phyloP scores from a whole-genome alignment of 2,113 vertebrate genomes.

The Odontophorus gujanensis region DNA sequence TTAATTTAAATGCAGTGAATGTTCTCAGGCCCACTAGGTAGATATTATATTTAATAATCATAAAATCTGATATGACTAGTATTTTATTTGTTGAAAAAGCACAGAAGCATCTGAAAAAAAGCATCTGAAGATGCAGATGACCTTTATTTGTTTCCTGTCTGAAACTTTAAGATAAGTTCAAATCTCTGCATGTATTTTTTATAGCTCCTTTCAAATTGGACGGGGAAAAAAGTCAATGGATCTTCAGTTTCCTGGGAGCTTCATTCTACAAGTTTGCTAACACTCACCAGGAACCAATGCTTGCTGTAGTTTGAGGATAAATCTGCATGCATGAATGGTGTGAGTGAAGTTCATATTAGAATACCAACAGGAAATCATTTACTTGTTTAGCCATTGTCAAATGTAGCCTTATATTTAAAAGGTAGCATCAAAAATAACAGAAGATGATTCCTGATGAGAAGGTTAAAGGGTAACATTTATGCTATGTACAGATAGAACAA shows the following conservation, averaged over 20 bases:
- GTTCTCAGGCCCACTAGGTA: background rate
- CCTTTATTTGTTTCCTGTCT: background rate
- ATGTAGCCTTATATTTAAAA: background rate
- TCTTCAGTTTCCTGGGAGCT: background rate
- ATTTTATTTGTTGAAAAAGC: background rate
- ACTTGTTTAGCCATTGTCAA: background rate
- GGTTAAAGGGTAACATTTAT: background rate
- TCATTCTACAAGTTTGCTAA: background rate
- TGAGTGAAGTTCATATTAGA: background rate
- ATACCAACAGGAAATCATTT: background rate
- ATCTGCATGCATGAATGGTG: background rate
- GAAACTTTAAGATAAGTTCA: background rate
- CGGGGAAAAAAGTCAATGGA: background rate
- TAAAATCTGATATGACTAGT: background rate
- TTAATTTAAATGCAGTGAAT: background rate
- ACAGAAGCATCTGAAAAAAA: no score
- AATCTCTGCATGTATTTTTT: background rate
- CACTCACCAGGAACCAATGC: background rate
- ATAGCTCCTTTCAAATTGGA: background rate
- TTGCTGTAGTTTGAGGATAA: background rate
- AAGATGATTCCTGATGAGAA: background rate
- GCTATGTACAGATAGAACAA: background rate
- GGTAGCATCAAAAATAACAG: background rate
- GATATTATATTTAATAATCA: background rate
- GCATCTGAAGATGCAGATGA: rapidly evolving